A percentile compares a stretch with the other conserved stretches of the same genome.
Evolutionary conservation across 2,888 invertebrate genomes (phyloP).

Genomic region (Alcis repandata): DNA sequence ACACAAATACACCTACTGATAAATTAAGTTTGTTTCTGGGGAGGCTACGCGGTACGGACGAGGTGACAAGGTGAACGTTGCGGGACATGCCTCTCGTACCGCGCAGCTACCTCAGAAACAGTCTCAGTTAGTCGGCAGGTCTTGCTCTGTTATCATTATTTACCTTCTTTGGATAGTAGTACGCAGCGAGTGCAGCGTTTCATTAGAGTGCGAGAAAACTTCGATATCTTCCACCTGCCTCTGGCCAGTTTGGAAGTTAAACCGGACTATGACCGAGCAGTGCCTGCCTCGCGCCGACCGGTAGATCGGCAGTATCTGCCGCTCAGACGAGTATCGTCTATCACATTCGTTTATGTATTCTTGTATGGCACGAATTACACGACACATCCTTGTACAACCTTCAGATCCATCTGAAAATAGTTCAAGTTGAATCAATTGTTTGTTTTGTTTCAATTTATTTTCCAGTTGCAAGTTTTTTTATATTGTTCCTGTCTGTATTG

Average conservation of each 20-base stretch:
- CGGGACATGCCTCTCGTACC: too few relatives aligned
- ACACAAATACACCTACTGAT: background rate
- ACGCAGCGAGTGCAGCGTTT: constrained; percentile 95
- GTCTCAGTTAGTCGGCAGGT: too few relatives aligned
- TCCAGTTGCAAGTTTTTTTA: too few relatives aligned
- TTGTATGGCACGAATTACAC: constrained; percentile 96
- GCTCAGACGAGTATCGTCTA: constrained; percentile 94
- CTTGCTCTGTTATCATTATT: too few relatives aligned
- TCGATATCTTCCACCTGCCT: constrained; percentile 97
- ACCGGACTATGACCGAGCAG: constrained; percentile 93
- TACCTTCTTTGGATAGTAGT: constrained; percentile 91
- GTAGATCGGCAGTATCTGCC: constrained; percentile 95
- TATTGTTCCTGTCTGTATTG: too few relatives aligned
- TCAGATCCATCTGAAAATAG: constrained; percentile 72
- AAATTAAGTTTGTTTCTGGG: background rate
- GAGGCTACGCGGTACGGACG: too few relatives aligned
- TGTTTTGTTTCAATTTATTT: too few relatives aligned
- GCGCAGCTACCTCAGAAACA: too few relatives aligned
- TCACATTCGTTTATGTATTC: constrained; percentile 99
- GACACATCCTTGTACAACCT: constrained; percentile 91
- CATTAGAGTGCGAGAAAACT: constrained; percentile 96
- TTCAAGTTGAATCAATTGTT: background rate
- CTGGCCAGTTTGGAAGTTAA: constrained; percentile 93
- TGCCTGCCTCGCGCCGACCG: constrained; percentile 97
- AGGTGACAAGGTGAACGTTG: too few relatives aligned